Evolutionary conservation across 2,113 vertebrate genomes (phyloP).

Genomic region (Oryzias javanicus): DNA sequence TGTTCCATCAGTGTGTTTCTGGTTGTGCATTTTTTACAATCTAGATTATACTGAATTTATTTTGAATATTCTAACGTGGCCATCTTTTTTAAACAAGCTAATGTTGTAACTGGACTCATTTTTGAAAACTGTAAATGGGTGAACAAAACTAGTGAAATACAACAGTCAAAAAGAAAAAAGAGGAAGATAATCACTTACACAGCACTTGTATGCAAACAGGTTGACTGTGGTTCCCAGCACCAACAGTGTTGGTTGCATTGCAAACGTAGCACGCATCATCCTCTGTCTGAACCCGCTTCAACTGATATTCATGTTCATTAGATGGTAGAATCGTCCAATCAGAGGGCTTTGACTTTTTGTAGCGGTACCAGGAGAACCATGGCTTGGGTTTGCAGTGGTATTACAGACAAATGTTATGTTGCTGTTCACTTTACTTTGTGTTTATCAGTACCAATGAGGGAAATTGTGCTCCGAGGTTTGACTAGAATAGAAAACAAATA

Average conservation of each 20-base stretch:
- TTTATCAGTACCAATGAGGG: rapidly evolving
- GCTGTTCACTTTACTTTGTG: background rate
- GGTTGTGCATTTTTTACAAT: no score
- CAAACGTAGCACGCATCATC: slow-evolving; percentile 61
- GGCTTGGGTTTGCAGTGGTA: slow-evolving; percentile 44
- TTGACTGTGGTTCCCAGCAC: slow-evolving; percentile 2
- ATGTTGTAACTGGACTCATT: no score
- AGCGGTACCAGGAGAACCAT: slow-evolving; percentile 42
- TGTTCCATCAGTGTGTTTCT: no score
- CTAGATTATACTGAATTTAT: no score
- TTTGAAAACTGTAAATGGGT: no score
- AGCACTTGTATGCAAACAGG: slow-evolving; percentile 35
- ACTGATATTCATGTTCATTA: rapidly evolving
- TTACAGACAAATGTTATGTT: rapidly evolving
- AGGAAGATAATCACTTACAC: slow-evolving; percentile 58
- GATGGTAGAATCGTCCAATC: rapidly evolving
- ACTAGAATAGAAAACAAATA: slow-evolving; percentile 30
- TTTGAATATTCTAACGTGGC: no score
- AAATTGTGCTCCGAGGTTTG: slow-evolving; percentile 21
- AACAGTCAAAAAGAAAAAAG: no score
- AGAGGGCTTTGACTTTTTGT: background rate
- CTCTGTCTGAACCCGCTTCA: background rate
- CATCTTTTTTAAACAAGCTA: no score
- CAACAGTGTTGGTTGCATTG: slow-evolving; percentile 25
- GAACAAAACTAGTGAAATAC: no score